Evolutionary conservation across 2,113 vertebrate genomes (phyloP).

Genomic region (Osmerus mordax): DNA sequence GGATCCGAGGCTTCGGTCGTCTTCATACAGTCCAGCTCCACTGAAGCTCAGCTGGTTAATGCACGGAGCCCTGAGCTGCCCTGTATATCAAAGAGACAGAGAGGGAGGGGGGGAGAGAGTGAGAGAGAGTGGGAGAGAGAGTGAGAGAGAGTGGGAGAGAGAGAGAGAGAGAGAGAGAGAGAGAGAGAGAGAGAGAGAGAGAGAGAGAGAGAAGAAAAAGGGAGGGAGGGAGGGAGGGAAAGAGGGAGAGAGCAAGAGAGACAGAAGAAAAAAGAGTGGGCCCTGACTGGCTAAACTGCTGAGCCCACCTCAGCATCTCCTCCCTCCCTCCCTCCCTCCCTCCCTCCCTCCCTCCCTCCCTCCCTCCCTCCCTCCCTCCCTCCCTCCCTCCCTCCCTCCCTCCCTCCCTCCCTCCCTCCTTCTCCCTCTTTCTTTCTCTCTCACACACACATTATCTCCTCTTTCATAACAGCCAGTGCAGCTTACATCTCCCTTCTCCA

Average conservation of each 20-base stretch:
- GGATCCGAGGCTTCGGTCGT: too few relatives aligned
- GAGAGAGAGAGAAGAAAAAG: neutral
- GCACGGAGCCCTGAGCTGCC: constrained; percentile 3
- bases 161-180: neutral
- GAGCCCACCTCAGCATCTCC: constrained; percentile 13
- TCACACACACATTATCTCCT: neutral
- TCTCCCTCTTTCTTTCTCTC: constrained; percentile 2
- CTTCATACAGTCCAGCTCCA: too few relatives aligned
- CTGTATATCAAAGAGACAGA: neutral
- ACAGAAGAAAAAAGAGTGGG: neutral
- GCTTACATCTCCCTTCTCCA: constrained; percentile 31
- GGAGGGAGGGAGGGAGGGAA: neutral
- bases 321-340: neutral
- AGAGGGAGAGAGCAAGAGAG: neutral
- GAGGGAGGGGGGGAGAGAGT: neutral
- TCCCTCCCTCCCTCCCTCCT: neutral
- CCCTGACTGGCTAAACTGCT: constrained; percentile 11
- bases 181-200: neutral
- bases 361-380: constrained; percentile 12
- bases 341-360: too few relatives aligned
- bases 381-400: constrained; percentile 26
- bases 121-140: neutral
- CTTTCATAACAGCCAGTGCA: constrained; percentile 17
- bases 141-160: neutral
- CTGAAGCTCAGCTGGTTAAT: neutral